phyloP scores from a whole-genome alignment of 2,113 vertebrate genomes.

The Rattus rattus region DNA sequence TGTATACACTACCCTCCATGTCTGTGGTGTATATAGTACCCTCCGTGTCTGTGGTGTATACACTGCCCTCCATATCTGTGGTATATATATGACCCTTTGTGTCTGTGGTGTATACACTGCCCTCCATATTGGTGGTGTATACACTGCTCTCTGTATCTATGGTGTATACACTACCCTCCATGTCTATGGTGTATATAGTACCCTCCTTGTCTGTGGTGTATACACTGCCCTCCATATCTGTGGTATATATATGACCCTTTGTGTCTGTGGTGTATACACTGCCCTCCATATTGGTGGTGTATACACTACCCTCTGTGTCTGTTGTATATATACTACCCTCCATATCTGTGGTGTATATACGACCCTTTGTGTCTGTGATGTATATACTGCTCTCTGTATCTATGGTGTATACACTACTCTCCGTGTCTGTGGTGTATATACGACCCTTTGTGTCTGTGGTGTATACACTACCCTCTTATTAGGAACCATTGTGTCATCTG shows the following conservation, averaged over 20 bases:
- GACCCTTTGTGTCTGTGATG: neutral
- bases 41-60: no score
- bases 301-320: fast-evolving
- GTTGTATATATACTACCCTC: no score
- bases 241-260: neutral
- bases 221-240: fast-evolving
- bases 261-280: neutral
- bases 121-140: no score
- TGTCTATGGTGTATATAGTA: neutral
- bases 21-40: neutral
- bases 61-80: fast-evolving
- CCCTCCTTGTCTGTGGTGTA: no score
- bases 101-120: neutral
- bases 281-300: no score
- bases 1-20: no score
- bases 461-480: neutral
- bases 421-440: neutral
- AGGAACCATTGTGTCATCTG: neutral
- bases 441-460: neutral
- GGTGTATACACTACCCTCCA: no score
- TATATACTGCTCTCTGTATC: neutral
- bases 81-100: neutral
- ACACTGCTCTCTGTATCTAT: fast-evolving
- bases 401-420: neutral
- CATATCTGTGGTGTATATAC: neutral